Evolutionary conservation across 2,797 vertebrate genomes (phyloP).

Genomic region (Anas georgica): DNA sequence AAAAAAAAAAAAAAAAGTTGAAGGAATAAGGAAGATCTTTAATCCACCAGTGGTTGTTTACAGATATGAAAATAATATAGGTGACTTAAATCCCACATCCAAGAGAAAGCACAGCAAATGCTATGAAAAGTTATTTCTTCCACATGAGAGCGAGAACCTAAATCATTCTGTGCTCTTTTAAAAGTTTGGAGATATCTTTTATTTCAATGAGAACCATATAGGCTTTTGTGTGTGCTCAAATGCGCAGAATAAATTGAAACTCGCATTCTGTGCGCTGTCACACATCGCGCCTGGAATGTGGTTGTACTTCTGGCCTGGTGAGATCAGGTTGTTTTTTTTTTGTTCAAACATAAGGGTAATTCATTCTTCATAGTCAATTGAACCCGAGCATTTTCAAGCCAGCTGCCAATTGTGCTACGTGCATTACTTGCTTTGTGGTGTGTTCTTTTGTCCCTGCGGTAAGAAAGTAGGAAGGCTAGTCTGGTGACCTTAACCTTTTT

Average conservation of each 20-base stretch:
- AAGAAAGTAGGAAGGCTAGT: background rate
- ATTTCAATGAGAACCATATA: conserved; percentile 58
- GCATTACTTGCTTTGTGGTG: conserved; percentile 22
- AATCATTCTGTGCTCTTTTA: conserved; percentile 33
- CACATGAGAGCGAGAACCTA: background rate
- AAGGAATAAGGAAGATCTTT: conserved; percentile 37
- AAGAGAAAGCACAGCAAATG: background rate
- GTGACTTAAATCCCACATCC: background rate
- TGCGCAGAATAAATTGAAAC: conserved; percentile 59
- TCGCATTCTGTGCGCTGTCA: conserved; percentile 50
- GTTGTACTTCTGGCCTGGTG: conserved; percentile 60
- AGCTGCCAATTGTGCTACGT: conserved; percentile 57
- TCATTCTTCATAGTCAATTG: conserved; percentile 68
- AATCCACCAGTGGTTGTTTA: conserved; percentile 3
- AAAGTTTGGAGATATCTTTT: conserved; percentile 48
- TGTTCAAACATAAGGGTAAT: conserved; percentile 63
- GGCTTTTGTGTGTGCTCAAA: conserved; percentile 66
- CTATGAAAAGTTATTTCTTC: conserved; percentile 14
- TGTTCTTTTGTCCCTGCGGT: conserved; percentile 32
- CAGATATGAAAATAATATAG: conserved; percentile 26
- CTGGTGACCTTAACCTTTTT: conserved; percentile 56
- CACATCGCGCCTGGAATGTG: conserved; percentile 41
- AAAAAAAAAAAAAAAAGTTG: background rate
- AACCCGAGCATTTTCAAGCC: conserved; percentile 51
- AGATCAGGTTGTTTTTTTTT: conserved; percentile 42